Base-by-base conservation (phyloP, 2,888 invertebrate genomes). In the Heteromurus nitidus region DNA sequence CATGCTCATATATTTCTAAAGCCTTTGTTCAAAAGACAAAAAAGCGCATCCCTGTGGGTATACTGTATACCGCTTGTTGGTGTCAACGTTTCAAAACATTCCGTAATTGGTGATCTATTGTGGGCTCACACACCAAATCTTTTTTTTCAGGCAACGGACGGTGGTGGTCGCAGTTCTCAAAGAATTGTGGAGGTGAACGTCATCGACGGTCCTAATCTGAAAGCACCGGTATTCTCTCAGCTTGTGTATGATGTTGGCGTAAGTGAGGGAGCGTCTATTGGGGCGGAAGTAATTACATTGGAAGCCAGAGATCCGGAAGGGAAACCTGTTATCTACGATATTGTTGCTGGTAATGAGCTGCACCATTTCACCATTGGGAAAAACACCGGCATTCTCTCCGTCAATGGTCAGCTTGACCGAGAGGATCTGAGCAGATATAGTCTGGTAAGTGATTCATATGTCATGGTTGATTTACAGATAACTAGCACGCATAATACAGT, bases 371-470 rank as follows among this genome's bases (percentile, higher is more conserved):
- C 93, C 0, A 94, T 97, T 75, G 95, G 96, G 28, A 92, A 94
- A 80, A 94, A 92, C 87, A 95, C 93, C n/a, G 97, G 97, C n/a
- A 92, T 95, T 72, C 94, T 97, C 72, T 95, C 94, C 82, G 95
- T 96, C 67, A 95, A 95, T 87, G 91, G 95, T 81, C 93, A 94
- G 88, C 90, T 97, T 76, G 96, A 97, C 89, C 91, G 96, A 86
- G 96, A 97, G 90, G 95, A 95, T 87, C 90, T 96, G n/a, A 95
- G 95, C 1, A 91, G 95, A 87, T 96, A 96, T 89, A 95, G 95
- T 89, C 89, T 96, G 91, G 95, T 95, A 90, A 90, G 90, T n/a
- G n/a, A n/a, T n/a, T n/a, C n/a, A n/a, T n/a, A n/a, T n/a, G n/a
- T n/a, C n/a, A n/a, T n/a, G n/a, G n/a, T 7, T 9, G 36, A 36